These are phyloP conservation scores for Megaceryle maxima DNA, from an alignment of 2,113 vertebrate species.

Conservation along the genomic window DNA sequence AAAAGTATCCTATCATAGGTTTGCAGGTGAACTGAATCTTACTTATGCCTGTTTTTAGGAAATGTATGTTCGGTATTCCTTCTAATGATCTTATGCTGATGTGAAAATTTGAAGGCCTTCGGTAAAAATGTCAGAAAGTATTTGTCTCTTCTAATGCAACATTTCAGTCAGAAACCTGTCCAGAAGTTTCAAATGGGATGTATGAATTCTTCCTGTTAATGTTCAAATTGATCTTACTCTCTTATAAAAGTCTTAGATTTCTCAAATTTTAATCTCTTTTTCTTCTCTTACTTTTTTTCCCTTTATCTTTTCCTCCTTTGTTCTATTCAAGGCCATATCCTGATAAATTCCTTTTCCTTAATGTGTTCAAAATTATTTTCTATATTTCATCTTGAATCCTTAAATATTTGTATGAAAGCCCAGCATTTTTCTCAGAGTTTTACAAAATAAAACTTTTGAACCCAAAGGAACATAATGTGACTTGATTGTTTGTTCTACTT, in stretches of 20 bases:
- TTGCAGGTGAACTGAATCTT: neutral
- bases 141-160: neutral
- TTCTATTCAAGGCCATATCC: neutral
- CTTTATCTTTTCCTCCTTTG: neutral
- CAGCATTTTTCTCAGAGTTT: neutral
- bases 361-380: neutral
- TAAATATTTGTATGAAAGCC: neutral
- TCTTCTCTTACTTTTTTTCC: neutral
- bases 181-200: neutral
- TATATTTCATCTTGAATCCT: neutral
- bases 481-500: neutral
- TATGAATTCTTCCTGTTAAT: neutral
- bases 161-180: neutral
- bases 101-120: neutral
- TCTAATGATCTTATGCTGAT: neutral
- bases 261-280: neutral
- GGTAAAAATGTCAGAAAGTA: neutral
- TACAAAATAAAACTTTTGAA: neutral
- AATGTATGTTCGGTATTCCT: rapidly evolving
- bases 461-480: neutral
- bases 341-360: neutral
- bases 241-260: neutral
- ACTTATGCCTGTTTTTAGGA: neutral
- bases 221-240: neutral
- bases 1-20: neutral